These are phyloP conservation scores for Hyperopisus bebe DNA, from an alignment of 2,113 vertebrate genomes.

Conservation along the genomic window DNA sequence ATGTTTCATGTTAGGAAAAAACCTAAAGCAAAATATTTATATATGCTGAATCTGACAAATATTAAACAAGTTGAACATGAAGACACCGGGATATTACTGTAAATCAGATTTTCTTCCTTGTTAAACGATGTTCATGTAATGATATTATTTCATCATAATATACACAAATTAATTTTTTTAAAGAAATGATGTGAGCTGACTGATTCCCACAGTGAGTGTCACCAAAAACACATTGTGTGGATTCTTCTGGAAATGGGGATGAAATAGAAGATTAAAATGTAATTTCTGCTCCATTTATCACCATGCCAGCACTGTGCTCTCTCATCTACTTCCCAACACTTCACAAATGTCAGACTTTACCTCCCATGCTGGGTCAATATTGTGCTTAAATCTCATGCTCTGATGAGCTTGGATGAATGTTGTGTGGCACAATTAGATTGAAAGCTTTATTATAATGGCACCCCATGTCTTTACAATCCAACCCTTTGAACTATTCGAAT, in stretches of 20 bases:
- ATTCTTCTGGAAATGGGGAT: slow-evolving; percentile 31
- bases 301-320: slow-evolving; percentile 48
- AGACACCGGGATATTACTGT: not conserved
- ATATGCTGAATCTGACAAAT: not conserved
- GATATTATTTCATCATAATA: not conserved
- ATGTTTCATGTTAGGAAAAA: not conserved
- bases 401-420: slow-evolving; percentile 55
- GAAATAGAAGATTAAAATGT: slow-evolving; percentile 47
- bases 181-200: not conserved
- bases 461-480: slow-evolving; percentile 50
- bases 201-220: not conserved
- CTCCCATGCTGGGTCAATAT: slow-evolving; percentile 67
- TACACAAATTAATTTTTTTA: not conserved
- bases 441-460: slow-evolving; percentile 58
- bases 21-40: not conserved
- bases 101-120: not conserved
- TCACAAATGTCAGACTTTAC: slow-evolving; percentile 37
- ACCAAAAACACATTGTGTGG: not conserved
- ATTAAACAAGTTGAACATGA: not conserved
- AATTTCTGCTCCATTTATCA: slow-evolving; percentile 69
- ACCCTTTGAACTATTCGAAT: slow-evolving; percentile 61
- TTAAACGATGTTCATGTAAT: not conserved
- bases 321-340: slow-evolving; percentile 46
- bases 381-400: slow-evolving; percentile 70
- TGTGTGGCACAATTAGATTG: slow-evolving; percentile 57